phyloP scores from a whole-genome alignment of 2,113 vertebrate genomes.

The Gymnorhina tibicen region DNA sequence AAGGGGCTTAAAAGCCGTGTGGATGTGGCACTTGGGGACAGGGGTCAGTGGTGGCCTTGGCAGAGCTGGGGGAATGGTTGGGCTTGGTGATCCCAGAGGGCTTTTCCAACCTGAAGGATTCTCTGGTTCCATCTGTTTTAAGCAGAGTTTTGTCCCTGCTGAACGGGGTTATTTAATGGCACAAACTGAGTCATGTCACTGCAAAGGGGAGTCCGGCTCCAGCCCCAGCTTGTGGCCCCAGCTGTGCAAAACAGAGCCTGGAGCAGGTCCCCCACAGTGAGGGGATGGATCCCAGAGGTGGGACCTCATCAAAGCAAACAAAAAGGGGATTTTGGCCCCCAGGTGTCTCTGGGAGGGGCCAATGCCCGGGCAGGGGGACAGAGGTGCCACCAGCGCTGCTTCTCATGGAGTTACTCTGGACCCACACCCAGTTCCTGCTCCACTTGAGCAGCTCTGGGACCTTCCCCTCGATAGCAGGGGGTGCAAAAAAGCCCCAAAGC shows the following conservation, averaged over 20 bases:
- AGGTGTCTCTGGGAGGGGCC: rapidly evolving
- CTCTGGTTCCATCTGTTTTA: not conserved
- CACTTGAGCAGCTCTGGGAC: not conserved
- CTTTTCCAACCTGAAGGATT: not conserved
- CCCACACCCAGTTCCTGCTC: not conserved
- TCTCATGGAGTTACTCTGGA: not conserved
- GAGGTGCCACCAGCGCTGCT: not conserved
- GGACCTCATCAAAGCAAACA: not conserved
- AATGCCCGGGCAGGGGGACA: not conserved
- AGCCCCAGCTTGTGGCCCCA: not conserved
- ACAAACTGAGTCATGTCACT: not conserved
- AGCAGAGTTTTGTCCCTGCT: not conserved
- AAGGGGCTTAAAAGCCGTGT: not conserved
- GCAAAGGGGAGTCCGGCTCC: rapidly evolving
- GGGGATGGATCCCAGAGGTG: not conserved
- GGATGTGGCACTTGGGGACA: not conserved
- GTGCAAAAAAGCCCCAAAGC: not conserved
- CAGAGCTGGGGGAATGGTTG: not conserved
- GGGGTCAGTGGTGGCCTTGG: not conserved
- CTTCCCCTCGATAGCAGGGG: rapidly evolving
- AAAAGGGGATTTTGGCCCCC: not conserved
- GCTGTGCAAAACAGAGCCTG: rapidly evolving
- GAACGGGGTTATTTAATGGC: not conserved
- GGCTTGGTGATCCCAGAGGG: not conserved
- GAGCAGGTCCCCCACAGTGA: too few relatives aligned